phyloP scores from a whole-genome alignment of 2,797 vertebrate genomes.

The Carcharodon carcharias region DNA sequence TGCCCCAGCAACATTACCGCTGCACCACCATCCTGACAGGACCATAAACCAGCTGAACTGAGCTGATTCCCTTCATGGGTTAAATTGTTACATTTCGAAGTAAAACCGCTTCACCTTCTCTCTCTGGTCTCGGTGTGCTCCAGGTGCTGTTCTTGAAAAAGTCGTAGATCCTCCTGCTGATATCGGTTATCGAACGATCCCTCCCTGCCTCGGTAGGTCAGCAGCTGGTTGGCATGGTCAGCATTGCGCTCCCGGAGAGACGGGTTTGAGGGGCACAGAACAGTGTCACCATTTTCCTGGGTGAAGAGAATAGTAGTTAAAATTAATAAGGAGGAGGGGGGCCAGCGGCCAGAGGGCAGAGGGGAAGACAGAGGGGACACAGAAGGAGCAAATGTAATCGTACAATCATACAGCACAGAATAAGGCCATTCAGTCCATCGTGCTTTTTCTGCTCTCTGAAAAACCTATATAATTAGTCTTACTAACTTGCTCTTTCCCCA shows the following conservation, averaged over 20 bases:
- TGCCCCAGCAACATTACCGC: background rate
- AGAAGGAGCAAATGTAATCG: background rate
- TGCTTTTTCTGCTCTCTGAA: background rate
- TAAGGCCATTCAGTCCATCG: background rate
- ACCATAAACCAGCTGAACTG: background rate
- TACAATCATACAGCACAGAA: background rate
- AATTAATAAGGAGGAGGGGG: constrained; percentile 42
- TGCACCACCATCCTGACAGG: no score
- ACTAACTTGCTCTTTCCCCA: background rate
- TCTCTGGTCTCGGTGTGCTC: constrained; percentile 83
- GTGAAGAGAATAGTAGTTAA: background rate
- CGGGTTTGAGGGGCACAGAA: constrained; percentile 52
- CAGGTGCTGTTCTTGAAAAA: constrained; percentile 79
- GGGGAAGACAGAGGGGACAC: background rate
- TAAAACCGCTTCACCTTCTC: constrained; percentile 63
- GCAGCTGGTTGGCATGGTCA: constrained; percentile 67
- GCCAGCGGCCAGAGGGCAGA: background rate
- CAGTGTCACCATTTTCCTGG: constrained; percentile 83
- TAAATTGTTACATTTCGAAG: background rate
- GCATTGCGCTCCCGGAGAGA: constrained; percentile 68
- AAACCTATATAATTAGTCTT: background rate
- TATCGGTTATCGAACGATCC: constrained; percentile 83
- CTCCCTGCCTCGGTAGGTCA: constrained; percentile 70
- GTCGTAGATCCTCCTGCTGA: constrained; percentile 85
- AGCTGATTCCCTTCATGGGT: background rate